Evolutionary conservation across 2,888 invertebrate species (phyloP), one percentile per base, ranked within the genome.

Genomic region (Glyphotaelius pellucidus): DNA sequence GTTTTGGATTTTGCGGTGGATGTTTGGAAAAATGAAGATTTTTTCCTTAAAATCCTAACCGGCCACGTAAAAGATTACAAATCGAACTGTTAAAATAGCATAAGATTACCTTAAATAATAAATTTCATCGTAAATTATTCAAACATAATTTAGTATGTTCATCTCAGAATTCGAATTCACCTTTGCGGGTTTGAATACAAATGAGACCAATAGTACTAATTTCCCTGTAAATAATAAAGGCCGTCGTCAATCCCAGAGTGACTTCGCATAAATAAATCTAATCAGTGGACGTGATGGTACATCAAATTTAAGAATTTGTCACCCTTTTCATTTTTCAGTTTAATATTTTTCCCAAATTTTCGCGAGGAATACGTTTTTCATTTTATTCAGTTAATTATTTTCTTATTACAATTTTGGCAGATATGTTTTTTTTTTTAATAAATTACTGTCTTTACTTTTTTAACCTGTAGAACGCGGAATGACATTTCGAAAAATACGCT

Each of bases 191-290:
- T 25, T 35, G 85, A 86, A 86, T 86, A 86, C 86, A 25, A 86
- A 42, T 86, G 86, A 86, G 38, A 38, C n/a, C 4, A 42, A 86
- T 42, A 19, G 30, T n/a, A 30, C 86, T 86, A 86, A 86, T 86
- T 86, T 86, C 30, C 11, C 3, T 83, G 86, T 86, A 86, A 86
- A 86, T 67, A n/a, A 67, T 86, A 86, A 84, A 52, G 52, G 19
- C 79, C 90, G 81, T 81, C 93, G 89, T 92, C 93, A 92, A 91
- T 92, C 89, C 67, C 89, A 90, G 92, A 92, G 92, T 92, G 93
- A 93, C 92, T 92, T 91, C 90, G 93, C 93, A 92, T 91, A 93
- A 92, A 93, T 93, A 93, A 92, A 93, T 92, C 93, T 92, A 93
- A 93, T 93, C 90, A 91, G 67, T 67, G n/a, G 90, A 84, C 90